A percentile compares a stretch with the other conserved stretches of the same genome.
phyloP scores from a whole-genome alignment of 2,113 vertebrate genomes.

The Xyrauchen texanus region DNA sequence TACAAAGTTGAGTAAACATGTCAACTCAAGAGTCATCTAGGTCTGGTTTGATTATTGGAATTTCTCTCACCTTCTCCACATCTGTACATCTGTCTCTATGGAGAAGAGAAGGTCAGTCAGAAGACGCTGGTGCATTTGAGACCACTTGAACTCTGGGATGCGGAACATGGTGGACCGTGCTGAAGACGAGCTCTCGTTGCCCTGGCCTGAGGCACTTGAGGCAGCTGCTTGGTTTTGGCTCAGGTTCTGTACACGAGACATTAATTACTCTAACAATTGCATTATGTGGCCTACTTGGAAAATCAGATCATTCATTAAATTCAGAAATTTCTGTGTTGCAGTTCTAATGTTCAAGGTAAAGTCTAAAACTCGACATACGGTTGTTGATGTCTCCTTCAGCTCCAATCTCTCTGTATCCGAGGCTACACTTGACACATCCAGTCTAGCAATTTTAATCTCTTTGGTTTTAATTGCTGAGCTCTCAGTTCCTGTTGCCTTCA shows the following conservation, averaged over 20 bases:
- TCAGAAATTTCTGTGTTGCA: background rate
- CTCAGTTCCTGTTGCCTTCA: conserved; percentile 35
- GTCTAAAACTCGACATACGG: conserved; percentile 55
- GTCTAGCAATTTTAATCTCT: conserved; percentile 88
- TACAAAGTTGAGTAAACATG: background rate
- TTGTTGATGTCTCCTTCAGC: conserved; percentile 75
- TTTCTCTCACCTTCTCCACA: conserved; percentile 91
- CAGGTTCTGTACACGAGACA: conserved; percentile 60
- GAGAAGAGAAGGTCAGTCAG: conserved; percentile 96
- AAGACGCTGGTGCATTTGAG: conserved; percentile 94
- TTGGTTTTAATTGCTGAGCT: conserved; percentile 63
- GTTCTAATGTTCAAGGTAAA: background rate
- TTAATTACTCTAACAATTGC: background rate
- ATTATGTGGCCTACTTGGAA: background rate
- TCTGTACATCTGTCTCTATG: conserved; percentile 96
- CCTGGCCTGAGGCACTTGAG: conserved; percentile 67
- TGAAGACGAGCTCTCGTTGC: conserved; percentile 73
- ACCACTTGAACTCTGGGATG: conserved; percentile 96
- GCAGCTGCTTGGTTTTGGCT: conserved; percentile 69
- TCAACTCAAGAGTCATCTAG: background rate
- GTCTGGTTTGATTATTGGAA: background rate
- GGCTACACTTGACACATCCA: conserved; percentile 93
- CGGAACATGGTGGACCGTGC: conserved; percentile 87
- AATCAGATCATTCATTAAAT: background rate
- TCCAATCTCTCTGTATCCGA: conserved; percentile 91